A percentile compares a stretch with the other conserved stretches of the same genome.
These are phyloP conservation scores for Pseudorhombus dupliciocellatus DNA, from an alignment of 2,113 vertebrate species.

Conservation along the genomic window DNA sequence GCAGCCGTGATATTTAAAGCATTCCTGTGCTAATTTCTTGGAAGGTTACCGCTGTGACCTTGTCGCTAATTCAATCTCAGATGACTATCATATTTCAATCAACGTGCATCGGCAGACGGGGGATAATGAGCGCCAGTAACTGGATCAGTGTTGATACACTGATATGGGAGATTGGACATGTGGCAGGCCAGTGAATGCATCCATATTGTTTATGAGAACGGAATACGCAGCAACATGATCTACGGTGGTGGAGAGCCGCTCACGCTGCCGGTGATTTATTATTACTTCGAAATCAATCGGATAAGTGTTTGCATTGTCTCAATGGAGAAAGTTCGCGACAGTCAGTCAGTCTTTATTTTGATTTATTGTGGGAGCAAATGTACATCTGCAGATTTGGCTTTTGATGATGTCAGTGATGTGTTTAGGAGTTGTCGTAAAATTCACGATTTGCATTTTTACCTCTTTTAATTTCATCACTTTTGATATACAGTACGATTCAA, in stretches of 20 bases:
- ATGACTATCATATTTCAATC: constrained; percentile 76
- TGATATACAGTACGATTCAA: neutral
- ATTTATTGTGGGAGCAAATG: neutral
- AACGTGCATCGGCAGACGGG: constrained; percentile 58
- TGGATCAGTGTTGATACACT: constrained; percentile 71
- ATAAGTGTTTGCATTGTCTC: neutral
- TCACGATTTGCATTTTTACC: neutral
- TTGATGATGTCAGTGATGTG: neutral
- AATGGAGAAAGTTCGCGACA: neutral
- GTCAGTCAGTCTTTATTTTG: neutral
- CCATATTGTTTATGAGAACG: constrained; percentile 49
- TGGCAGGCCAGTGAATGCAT: constrained; percentile 50
- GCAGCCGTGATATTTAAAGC: constrained; percentile 53
- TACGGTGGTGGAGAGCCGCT: neutral
- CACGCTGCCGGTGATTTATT: constrained; percentile 18
- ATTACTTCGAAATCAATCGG: constrained; percentile 19
- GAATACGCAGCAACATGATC: constrained; percentile 55
- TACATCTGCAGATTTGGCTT: neutral
- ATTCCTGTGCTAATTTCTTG: constrained; percentile 51
- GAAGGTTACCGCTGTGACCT: constrained; percentile 69
- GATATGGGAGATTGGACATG: constrained; percentile 59
- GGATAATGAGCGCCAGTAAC: constrained; percentile 68
- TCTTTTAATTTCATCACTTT: neutral
- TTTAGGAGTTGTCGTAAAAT: neutral
- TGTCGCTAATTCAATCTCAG: constrained; percentile 71